phyloP scores from a whole-genome alignment of 2,888 invertebrate genomes.

The Synanthedon myopaeformis region DNA sequence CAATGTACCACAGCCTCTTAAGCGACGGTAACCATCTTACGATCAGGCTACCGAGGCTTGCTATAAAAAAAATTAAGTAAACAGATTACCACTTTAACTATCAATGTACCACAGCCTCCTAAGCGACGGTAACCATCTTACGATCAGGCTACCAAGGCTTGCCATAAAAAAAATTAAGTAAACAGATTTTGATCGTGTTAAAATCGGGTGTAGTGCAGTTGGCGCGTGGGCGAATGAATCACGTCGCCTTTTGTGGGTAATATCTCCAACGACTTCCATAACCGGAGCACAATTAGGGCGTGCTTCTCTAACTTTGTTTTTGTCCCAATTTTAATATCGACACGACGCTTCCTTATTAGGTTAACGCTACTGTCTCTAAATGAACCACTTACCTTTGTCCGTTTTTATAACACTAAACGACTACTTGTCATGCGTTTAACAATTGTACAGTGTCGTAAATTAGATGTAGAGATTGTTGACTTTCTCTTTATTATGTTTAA shows the following conservation, averaged over 20 bases:
- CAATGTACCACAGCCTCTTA: too few relatives aligned
- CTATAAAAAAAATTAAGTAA: too few relatives aligned
- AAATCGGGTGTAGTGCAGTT: conserved; percentile 15
- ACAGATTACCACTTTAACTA: too few relatives aligned
- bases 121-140: too few relatives aligned
- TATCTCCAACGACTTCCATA: conserved; percentile 22
- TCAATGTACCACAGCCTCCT: too few relatives aligned
- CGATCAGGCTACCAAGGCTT: too few relatives aligned
- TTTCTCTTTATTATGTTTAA: neutral
- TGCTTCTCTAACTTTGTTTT: conserved; percentile 16
- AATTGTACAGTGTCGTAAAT: neutral
- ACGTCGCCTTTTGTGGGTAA: conserved; percentile 21
- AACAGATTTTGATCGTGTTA: conserved; percentile 16
- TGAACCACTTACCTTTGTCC: conserved; percentile 20
- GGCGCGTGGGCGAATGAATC: conserved; percentile 19
- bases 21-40: too few relatives aligned
- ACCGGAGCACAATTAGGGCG: conserved; percentile 26
- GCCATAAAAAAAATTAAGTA: too few relatives aligned
- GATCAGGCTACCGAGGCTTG: too few relatives aligned
- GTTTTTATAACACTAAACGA: neutral
- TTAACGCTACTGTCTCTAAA: conserved; percentile 28
- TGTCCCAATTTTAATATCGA: conserved; percentile 28
- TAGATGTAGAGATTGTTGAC: conserved; percentile 1
- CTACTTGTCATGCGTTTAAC: conserved; percentile 1
- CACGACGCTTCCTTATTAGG: conserved; percentile 26